Conservation (phyloP, 2,113 vertebrate species). For the Gobiocypris rarus region DNA sequence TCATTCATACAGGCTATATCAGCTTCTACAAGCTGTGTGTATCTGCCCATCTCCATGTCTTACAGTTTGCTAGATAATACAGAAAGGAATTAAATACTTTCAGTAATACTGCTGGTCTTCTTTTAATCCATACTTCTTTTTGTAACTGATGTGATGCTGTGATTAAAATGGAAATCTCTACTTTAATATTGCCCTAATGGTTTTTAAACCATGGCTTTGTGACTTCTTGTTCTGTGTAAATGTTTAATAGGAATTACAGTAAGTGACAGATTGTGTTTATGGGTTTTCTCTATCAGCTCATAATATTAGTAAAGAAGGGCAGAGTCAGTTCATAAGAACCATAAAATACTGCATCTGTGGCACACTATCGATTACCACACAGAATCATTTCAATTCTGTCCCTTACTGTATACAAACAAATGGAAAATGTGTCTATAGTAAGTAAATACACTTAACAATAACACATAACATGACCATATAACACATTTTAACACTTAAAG, state of each 20-base stretch:
- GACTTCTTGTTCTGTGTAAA: neutral
- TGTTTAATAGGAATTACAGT: neutral
- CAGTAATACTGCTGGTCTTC: neutral
- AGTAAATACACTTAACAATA: neutral
- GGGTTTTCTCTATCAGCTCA: neutral
- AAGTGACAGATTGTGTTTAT: neutral
- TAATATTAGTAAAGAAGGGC: neutral
- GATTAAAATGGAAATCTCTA: neutral
- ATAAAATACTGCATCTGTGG: neutral
- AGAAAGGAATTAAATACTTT: constrained; percentile 1
- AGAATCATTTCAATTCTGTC: neutral
- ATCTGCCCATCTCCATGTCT: neutral
- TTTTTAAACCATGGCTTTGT: neutral
- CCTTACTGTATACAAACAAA: neutral
- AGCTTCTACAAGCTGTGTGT: neutral
- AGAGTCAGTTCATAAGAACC: neutral
- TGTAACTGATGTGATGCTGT: constrained; percentile 5
- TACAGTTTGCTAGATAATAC: constrained; percentile 19
- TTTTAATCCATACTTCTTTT: neutral
- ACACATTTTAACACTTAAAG: neutral
- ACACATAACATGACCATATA: neutral
- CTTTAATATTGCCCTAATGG: neutral
- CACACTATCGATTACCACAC: neutral
- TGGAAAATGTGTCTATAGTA: neutral
- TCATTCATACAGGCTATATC: constrained; percentile 14